Percentiles rank a stretch among this genome's conserved stretches.
These are phyloP conservation scores for Spicauda simplicius DNA, from an alignment of 2,888 invertebrate genomes.

Conservation along the genomic window DNA sequence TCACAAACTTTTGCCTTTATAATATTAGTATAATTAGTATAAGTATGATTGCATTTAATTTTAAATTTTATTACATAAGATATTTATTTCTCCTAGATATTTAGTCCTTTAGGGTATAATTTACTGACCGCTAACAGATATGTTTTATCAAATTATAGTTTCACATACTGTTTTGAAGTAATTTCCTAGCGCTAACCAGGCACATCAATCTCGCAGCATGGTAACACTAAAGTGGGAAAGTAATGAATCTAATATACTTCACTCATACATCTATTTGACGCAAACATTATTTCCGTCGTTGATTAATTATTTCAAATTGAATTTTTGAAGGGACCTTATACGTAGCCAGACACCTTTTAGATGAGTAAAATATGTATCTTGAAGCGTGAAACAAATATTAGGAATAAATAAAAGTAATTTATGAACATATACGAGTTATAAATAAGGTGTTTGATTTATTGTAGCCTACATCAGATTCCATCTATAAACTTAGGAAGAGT, in stretches of 20 bases:
- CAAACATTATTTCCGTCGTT: constrained; percentile 16
- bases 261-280: constrained; percentile 22
- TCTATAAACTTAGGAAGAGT: no score
- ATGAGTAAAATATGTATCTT: not conserved
- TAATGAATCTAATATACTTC: constrained; percentile 12
- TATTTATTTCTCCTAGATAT: no score
- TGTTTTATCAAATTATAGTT: not conserved
- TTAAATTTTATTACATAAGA: no score
- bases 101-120: no score
- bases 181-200: not conserved
- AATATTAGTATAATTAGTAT: no score
- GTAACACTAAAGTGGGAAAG: not conserved
- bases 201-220: constrained; percentile 23
- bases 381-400: not conserved
- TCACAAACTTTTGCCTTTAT: no score
- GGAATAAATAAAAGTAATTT: not conserved
- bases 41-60: no score
- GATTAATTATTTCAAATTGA: constrained; percentile 8
- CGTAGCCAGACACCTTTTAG: not conserved
- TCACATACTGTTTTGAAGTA: constrained; percentile 9
- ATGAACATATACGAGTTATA: no score
- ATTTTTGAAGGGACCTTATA: not conserved
- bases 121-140: no score
- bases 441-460: no score
- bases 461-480: no score